Conservation (phyloP, 2,888 invertebrate genomes). For the Limnephilus rhombicus region DNA sequence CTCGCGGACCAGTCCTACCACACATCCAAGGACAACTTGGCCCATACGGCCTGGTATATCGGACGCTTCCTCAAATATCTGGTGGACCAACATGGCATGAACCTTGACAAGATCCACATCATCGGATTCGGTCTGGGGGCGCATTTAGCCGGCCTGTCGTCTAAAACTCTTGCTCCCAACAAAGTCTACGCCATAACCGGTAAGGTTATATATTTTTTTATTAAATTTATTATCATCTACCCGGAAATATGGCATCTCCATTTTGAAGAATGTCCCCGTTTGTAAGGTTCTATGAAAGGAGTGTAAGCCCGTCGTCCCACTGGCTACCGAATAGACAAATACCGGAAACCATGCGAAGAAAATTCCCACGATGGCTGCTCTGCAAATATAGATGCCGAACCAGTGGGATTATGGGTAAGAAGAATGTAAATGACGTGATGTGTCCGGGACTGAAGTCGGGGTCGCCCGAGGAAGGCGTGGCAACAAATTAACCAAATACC, state of each 20-base stretch:
- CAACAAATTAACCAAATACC: too few relatives aligned
- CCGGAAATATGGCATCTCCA: neutral
- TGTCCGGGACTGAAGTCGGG: too few relatives aligned
- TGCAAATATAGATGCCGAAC: too few relatives aligned
- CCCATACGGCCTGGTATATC: constrained; percentile 30
- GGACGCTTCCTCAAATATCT: constrained; percentile 41
- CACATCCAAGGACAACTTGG: constrained; percentile 22
- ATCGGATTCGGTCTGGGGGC: constrained; percentile 51
- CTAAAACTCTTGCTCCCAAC: constrained; percentile 37
- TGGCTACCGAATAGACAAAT: too few relatives aligned
- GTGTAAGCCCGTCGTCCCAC: too few relatives aligned
- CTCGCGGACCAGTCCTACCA: constrained; percentile 37
- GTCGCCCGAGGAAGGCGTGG: too few relatives aligned
- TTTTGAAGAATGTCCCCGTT: neutral
- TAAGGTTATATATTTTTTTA: neutral
- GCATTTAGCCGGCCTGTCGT: constrained; percentile 45
- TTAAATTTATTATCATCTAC: neutral
- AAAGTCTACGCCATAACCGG: constrained; percentile 49
- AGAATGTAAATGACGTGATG: too few relatives aligned
- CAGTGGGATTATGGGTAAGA: too few relatives aligned
- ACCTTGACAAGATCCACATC: constrained; percentile 36
- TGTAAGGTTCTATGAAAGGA: neutral
- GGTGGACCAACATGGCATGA: constrained; percentile 9
- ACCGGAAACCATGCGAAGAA: too few relatives aligned
- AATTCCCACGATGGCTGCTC: too few relatives aligned